Evolutionary conservation across 2,888 invertebrate genomes (phyloP).

Genomic region (Choreutis nemorana): DNA sequence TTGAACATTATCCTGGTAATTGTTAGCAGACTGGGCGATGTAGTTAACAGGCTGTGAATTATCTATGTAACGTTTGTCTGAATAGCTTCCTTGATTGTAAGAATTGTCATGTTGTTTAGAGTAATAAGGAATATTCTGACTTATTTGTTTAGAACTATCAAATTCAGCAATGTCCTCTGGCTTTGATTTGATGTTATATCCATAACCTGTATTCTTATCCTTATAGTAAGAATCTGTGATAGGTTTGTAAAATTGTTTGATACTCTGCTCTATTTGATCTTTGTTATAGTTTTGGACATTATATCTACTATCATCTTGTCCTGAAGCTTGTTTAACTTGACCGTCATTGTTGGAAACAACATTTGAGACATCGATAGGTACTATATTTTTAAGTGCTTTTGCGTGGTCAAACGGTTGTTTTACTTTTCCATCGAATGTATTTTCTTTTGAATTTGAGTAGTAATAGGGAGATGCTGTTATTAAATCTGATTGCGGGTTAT

Average conservation of each 20-base stretch:
- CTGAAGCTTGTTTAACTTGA: slow-evolving; percentile 21
- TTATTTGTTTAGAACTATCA: slow-evolving; percentile 30
- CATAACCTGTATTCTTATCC: slow-evolving; percentile 47
- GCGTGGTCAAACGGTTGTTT: slow-evolving; percentile 55
- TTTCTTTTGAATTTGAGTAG: slow-evolving; percentile 29
- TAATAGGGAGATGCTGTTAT: slow-evolving; percentile 42
- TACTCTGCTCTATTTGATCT: slow-evolving; percentile 33
- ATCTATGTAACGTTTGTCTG: slow-evolving; percentile 24
- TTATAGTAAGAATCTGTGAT: slow-evolving; percentile 46
- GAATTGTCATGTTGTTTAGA: slow-evolving; percentile 28
- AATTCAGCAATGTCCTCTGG: slow-evolving; percentile 27
- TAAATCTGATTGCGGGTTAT: slow-evolving; percentile 31
- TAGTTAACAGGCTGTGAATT: slow-evolving; percentile 26
- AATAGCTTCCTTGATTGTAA: slow-evolving; percentile 22
- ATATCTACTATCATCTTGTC: slow-evolving; percentile 23
- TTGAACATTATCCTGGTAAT: slow-evolving; percentile 31
- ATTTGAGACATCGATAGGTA: slow-evolving; percentile 54
- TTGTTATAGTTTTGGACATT: slow-evolving; percentile 27
- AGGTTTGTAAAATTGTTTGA: slow-evolving; percentile 37
- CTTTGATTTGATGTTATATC: slow-evolving; percentile 41
- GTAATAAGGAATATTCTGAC: slow-evolving; percentile 26
- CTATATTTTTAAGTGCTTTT: slow-evolving; percentile 55
- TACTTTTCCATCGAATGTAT: slow-evolving; percentile 26
- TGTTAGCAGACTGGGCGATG: slow-evolving; percentile 23
- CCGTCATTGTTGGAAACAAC: slow-evolving; percentile 39